Evolutionary conservation across 2,113 vertebrate species (phyloP), one percentile per base, ranked within the genome.

Genomic region (Pelusios castaneus): DNA sequence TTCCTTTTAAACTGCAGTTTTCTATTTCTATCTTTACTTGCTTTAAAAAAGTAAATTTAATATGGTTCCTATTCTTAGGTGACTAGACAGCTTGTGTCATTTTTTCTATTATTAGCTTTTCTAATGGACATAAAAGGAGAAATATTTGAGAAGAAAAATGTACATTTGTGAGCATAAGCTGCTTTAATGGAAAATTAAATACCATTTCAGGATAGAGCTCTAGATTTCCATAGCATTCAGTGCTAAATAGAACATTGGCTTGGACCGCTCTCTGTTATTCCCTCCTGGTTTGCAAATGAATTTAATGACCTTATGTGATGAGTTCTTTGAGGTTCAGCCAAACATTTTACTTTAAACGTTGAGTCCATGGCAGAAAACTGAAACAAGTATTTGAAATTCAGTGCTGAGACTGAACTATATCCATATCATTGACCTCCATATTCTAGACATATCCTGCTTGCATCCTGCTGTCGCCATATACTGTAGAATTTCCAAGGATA

Each of bases 61-160:
- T 41, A 81, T 13, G 78, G 25, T 47, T 89, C 79, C 89, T 49
- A 87, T 80, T 87, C 60, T 87, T 87, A 94, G 27, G 78, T 91
- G 70, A 67, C 80, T 60, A 97, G 87, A 90, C 52, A 83, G 16
- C 34, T 91, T 95, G 60, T 67, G 14, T 67, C 29, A 88, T 79
- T 91, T 94, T 93, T 93, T 84, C 76, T 85, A 78, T 91, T 91
- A 84, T 91, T 70, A 95, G 49, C n/a, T 16, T 95, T 94, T 84
- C 76, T 86, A 88, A 80, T 52, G 9, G 83, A 94, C 60, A 91
- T 88, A 77, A 90, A 95, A 93, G 82, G 56, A 93, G 76, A 94
- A 87, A 73, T 52, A 83, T 10, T 54, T 12, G 88, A 90, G 73
- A 90, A 89, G 51, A 87, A 88, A 85, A 95, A 87, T 55, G 45